A percentile compares a stretch with the other conserved stretches of the same genome.
Evolutionary conservation across 1,140 invertebrate species (phyloP).

Genomic region (Charaxes varanes): DNA sequence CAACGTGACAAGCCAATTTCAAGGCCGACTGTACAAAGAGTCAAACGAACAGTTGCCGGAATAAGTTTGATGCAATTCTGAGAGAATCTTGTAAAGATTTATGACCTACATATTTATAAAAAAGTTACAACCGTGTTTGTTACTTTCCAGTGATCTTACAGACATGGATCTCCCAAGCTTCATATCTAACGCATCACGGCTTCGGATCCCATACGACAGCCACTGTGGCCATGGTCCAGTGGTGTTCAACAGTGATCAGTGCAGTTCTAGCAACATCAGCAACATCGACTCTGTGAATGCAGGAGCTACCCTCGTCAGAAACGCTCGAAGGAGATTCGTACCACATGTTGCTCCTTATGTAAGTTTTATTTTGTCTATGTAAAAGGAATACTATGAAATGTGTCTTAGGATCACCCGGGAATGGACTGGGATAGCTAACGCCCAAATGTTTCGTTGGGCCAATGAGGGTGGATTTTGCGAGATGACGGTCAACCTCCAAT

Average conservation of each 20-base stretch:
- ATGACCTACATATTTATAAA: not conserved
- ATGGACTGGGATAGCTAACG: too few species aligned
- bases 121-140: not conserved
- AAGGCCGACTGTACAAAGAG: too few species aligned
- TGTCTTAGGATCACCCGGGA: too few species aligned
- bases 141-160: slow-evolving; percentile 31
- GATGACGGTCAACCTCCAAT: too few species aligned
- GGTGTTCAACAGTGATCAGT: slow-evolving; percentile 34
- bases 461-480: too few species aligned
- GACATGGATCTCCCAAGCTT: slow-evolving; percentile 28
- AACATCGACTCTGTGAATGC: slow-evolving; percentile 21
- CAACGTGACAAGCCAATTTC: too few species aligned
- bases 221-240: slow-evolving; percentile 46
- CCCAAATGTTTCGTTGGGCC: too few species aligned
- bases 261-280: slow-evolving; percentile 17
- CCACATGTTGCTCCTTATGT: slow-evolving; percentile 57
- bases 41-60: too few species aligned
- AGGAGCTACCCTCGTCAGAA: slow-evolving; percentile 26
- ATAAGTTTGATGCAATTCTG: not conserved
- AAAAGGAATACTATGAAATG: too few species aligned
- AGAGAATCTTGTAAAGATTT: not conserved
- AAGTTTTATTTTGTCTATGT: too few species aligned
- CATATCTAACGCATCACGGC: slow-evolving; percentile 18
- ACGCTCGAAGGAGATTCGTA: slow-evolving; percentile 35
- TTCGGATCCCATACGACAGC: slow-evolving; percentile 50